Evolutionary conservation across 2,888 invertebrate genomes (phyloP), one percentile per base, ranked within the genome.

Genomic region (Lithophane leautieri): DNA sequence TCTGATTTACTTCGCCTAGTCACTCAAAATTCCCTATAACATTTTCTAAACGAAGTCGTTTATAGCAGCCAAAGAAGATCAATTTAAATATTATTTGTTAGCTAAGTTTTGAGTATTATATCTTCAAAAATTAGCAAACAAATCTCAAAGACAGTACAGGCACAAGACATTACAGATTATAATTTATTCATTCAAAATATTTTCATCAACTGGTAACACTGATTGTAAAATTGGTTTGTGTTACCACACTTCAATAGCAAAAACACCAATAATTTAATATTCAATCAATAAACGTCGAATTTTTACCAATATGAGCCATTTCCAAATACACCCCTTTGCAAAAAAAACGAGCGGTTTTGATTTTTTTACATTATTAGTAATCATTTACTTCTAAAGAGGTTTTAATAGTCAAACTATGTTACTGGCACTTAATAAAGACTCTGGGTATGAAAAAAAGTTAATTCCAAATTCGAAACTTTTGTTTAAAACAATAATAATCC

Each of bases 201-300:
- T 68, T 47, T 70, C 22, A n/a, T 12, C 25, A 58, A 25, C 40
- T 69, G 52, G 67, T 25, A 80, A 80, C 72, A 81, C 34, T 42
- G 42, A 56, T 68, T 65, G 19, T 66, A 69, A 58, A 60, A 63
- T 34, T 68, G 4, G 25, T 44, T 47, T 7, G 67, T 81, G 66
- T 73, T 77, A 54, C 73, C 70, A 63, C 40, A 76, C 67, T 60
- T 56, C 9, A 50, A 60, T 1, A 54, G 34, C n/a, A 71, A 60
- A 52, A 54, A 69, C 11, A 61, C 22, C 2, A 75, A 71, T 52
- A 4, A 71, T 25, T 12, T n/a, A 44, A n/a, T 47, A 62, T 25
- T 34, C 22, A 54, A 44, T 47, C n/a, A 56, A 71, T 61, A 60
- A 65, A 47, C 52, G n/a, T 65, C 54, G 7, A 58, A 12, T n/a